These are phyloP conservation scores for Epistrophe eligans DNA, from an alignment of 2,888 invertebrate genomes.

Conservation along the genomic window DNA sequence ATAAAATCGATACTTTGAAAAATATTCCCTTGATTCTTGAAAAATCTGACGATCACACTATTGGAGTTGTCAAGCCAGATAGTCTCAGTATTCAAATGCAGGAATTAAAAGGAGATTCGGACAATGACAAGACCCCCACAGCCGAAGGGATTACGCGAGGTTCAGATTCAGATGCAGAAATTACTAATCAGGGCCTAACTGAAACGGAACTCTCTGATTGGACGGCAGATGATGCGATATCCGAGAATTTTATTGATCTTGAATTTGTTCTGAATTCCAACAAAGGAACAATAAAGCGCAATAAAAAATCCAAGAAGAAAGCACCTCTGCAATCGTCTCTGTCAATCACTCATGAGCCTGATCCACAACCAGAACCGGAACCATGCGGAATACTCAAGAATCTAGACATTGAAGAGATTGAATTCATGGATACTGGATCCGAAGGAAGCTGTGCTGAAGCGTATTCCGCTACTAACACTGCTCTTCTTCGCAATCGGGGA, in stretches of 20 bases:
- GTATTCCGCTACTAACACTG: conserved; percentile 85
- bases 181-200: conserved; percentile 89
- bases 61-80: conserved; percentile 80
- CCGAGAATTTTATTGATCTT: conserved; percentile 89
- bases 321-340: conserved; percentile 79
- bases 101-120: conserved; percentile 76
- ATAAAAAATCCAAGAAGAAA: conserved; percentile 81
- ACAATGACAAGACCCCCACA: conserved; percentile 83
- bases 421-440: conserved; percentile 94
- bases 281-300: conserved; percentile 82
- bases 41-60: conserved; percentile 78
- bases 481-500: conserved; percentile 86
- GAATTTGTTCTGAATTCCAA: conserved; percentile 86
- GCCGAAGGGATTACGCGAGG: conserved; percentile 81
- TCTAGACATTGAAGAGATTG: conserved; percentile 90
- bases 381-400: conserved; percentile 83
- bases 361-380: conserved; percentile 79
- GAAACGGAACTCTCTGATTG: conserved; percentile 96
- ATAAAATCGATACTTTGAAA: conserved; percentile 83
- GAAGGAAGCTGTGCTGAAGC: conserved; percentile 90
- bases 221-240: conserved; percentile 92
- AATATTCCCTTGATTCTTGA: conserved; percentile 82
- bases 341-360: conserved; percentile 75
- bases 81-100: conserved; percentile 77
- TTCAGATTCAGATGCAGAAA: conserved; percentile 89